These are phyloP conservation scores for Pterois miles DNA, from an alignment of 2,797 vertebrate species.

Conservation along the genomic window DNA sequence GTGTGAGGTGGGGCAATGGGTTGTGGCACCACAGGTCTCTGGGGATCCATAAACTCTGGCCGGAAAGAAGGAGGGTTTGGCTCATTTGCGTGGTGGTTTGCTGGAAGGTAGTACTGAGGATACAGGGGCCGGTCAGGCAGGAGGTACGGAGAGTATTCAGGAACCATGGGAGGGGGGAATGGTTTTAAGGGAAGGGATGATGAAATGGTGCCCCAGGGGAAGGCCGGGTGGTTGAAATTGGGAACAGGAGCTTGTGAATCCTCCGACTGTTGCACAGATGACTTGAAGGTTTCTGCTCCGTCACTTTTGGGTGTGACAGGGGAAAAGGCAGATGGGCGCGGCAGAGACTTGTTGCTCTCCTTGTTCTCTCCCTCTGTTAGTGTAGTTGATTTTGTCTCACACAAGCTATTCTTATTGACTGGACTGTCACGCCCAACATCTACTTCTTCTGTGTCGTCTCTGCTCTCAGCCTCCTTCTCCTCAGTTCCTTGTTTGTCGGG, in stretches of 20 bases:
- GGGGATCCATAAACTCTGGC: conserved; percentile 82
- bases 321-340: conserved; percentile 89
- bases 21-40: conserved; percentile 88
- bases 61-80: conserved; percentile 78
- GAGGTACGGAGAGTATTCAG: conserved; percentile 87
- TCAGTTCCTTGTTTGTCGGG: conserved; percentile 19
- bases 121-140: conserved; percentile 87
- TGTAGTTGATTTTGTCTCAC: conserved; percentile 44
- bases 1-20: conserved; percentile 80
- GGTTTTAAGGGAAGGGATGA: conserved; percentile 81
- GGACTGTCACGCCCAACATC: conserved; percentile 61
- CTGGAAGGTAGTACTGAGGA: conserved; percentile 85
- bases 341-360: conserved; percentile 71
- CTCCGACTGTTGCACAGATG: conserved; percentile 46
- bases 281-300: conserved; percentile 66
- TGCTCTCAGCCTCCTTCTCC: conserved; percentile 38
- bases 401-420: conserved; percentile 47
- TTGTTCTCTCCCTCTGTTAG: conserved; percentile 59
- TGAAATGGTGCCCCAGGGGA: conserved; percentile 84
- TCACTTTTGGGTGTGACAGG: conserved; percentile 88
- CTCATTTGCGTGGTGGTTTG: conserved; percentile 80
- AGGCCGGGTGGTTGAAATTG: conserved; percentile 82
- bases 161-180: conserved; percentile 80
- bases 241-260: conserved; percentile 79
- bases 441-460: conserved; percentile 82